Percentiles rank a stretch among this genome's conserved stretches.
Evolutionary conservation across 2,113 vertebrate species (phyloP).

Genomic region (Chelonoidis abingdonii): DNA sequence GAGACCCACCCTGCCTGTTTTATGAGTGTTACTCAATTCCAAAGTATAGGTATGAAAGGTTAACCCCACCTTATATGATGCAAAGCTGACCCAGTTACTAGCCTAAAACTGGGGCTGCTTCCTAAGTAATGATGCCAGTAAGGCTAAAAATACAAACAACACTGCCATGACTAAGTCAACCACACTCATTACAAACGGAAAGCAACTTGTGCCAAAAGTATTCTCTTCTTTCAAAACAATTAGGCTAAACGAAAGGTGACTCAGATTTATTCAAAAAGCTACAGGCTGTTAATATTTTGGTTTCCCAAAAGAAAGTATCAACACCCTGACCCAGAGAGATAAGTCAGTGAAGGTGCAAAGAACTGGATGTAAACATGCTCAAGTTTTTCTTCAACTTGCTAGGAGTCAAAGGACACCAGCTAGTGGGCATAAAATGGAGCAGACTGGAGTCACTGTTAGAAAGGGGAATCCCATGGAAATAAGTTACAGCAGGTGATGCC

Average conservation of each 20-base stretch:
- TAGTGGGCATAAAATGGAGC: not conserved
- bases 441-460: not conserved
- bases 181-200: conserved; percentile 46
- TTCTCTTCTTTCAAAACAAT: conserved; percentile 73
- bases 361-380: not conserved
- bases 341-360: rapidly evolving
- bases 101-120: conserved; percentile 23
- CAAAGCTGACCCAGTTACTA: conserved; percentile 69
- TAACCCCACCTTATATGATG: not conserved
- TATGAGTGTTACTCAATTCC: not conserved
- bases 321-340: conserved; percentile 15
- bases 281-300: conserved; percentile 42
- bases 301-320: conserved; percentile 41
- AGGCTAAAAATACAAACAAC: conserved; percentile 75
- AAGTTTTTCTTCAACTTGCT: not conserved
- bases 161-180: conserved; percentile 75
- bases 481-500: not conserved
- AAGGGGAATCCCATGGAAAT: not conserved
- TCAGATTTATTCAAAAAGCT: conserved; percentile 69
- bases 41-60: conserved; percentile 13
- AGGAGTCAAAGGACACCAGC: not conserved
- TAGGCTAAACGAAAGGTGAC: conserved; percentile 61
- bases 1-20: not conserved
- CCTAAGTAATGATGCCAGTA: conserved; percentile 66
- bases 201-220: conserved; percentile 67